phyloP scores from a whole-genome alignment of 1,140 invertebrate species.

The Mamestra configurata region DNA sequence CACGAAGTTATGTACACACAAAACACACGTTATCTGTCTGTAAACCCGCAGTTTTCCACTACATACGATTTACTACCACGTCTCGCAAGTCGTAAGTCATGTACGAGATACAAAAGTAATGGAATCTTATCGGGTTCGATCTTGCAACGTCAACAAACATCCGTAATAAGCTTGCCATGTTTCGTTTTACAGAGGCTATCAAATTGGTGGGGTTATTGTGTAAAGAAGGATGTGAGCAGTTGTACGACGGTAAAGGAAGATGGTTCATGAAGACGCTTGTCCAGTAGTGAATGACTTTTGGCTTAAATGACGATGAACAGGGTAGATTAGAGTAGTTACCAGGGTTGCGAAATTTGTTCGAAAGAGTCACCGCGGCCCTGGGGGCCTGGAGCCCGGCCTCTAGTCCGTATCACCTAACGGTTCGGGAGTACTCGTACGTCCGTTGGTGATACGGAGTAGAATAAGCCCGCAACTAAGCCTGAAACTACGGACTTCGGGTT shows the following conservation, averaged over 20 bases:
- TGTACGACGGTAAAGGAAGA: neutral
- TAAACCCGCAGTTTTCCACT: neutral
- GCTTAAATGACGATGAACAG: no score
- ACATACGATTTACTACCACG: neutral
- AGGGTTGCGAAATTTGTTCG: no score
- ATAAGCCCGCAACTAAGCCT: no score
- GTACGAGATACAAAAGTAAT: conserved; percentile 33
- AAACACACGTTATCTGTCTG: neutral
- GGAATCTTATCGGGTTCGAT: conserved; percentile 22
- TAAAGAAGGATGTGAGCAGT: neutral
- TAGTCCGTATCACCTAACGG: no score
- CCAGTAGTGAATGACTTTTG: no score
- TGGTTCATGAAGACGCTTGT: no score
- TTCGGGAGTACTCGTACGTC: no score
- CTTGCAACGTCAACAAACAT: conserved; percentile 31
- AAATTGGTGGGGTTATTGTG: conserved; percentile 1
- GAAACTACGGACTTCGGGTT: no score
- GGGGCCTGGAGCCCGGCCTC: no score
- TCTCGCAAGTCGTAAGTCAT: conserved; percentile 19
- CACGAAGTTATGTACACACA: neutral
- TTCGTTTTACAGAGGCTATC: conserved; percentile 17
- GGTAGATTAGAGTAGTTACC: no score
- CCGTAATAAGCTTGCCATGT: conserved; percentile 4
- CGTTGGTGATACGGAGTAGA: no score
- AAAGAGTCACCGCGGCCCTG: no score